A percentile compares a stretch with the other conserved stretches of the same genome.
Evolutionary conservation across 1,140 invertebrate genomes (phyloP).

Genomic region (Neodiprion fabricii): DNA sequence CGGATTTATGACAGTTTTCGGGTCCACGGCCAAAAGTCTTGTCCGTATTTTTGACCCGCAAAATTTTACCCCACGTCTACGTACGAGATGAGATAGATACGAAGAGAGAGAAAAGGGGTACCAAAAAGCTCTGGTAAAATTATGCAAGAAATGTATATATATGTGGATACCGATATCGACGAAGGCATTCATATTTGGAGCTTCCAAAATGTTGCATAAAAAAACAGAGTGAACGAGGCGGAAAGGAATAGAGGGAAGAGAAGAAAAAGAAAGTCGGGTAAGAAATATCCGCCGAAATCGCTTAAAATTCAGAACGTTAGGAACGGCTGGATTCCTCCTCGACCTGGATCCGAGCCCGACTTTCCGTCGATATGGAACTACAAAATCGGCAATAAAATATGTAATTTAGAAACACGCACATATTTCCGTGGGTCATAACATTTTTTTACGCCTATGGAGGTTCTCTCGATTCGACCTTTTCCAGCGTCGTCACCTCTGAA

Average conservation of each 20-base stretch:
- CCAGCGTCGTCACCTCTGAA: background rate
- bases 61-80: background rate
- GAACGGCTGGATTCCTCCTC: background rate
- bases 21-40: background rate
- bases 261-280: background rate
- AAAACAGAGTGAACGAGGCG: background rate
- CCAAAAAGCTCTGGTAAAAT: background rate
- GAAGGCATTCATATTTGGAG: background rate
- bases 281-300: background rate
- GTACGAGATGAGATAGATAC: background rate
- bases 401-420: conserved; percentile 31
- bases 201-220: background rate
- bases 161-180: too few species aligned
- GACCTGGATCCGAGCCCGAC: background rate
- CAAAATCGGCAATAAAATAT: conserved; percentile 25
- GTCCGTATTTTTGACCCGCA: background rate
- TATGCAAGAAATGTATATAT: background rate
- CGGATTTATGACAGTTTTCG: background rate
- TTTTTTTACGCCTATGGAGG: conserved; percentile 4
- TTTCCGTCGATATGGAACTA: conserved; percentile 17
- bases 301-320: conserved; percentile 27
- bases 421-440: conserved; percentile 14
- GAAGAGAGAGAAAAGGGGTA: too few species aligned
- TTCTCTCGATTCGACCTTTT: background rate
- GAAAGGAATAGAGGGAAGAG: background rate